Conservation (phyloP, 2,797 vertebrate species). For the Clarias pachynema region DNA sequence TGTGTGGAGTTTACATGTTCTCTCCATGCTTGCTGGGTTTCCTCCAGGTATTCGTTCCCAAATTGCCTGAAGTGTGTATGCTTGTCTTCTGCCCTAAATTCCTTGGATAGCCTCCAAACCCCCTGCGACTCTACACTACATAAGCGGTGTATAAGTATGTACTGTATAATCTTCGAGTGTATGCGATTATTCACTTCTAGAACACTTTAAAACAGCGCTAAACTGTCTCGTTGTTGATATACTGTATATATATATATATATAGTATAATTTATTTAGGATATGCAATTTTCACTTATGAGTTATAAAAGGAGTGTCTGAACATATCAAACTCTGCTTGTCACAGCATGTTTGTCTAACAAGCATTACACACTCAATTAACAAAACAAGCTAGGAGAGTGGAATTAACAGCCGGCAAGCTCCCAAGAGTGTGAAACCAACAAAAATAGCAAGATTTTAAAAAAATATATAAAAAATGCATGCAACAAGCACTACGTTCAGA, state of each 20-base stretch:
- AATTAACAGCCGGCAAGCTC: slow-evolving; percentile 43
- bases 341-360: slow-evolving; percentile 36
- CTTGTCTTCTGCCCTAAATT: no score
- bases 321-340: slow-evolving; percentile 39
- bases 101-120: no score
- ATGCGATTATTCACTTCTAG: background rate
- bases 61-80: no score
- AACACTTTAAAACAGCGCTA: background rate
- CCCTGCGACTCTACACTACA: no score
- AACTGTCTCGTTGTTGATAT: background rate
- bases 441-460: slow-evolving; percentile 21
- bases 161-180: background rate
- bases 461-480: background rate
- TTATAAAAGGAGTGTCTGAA: slow-evolving; percentile 29
- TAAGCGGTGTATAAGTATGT: no score
- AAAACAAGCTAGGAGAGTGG: slow-evolving; percentile 38
- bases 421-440: slow-evolving; percentile 17
- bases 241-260: background rate
- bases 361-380: slow-evolving; percentile 48
- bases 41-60: no score
- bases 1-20: no score
- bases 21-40: no score
- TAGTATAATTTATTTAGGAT: background rate
- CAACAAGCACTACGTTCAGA: background rate
- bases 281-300: slow-evolving; percentile 28